A percentile compares a stretch with the other conserved stretches of the same genome.
These are phyloP conservation scores for Xanthia icteritia DNA, from an alignment of 2,888 invertebrate species.

Conservation along the genomic window DNA sequence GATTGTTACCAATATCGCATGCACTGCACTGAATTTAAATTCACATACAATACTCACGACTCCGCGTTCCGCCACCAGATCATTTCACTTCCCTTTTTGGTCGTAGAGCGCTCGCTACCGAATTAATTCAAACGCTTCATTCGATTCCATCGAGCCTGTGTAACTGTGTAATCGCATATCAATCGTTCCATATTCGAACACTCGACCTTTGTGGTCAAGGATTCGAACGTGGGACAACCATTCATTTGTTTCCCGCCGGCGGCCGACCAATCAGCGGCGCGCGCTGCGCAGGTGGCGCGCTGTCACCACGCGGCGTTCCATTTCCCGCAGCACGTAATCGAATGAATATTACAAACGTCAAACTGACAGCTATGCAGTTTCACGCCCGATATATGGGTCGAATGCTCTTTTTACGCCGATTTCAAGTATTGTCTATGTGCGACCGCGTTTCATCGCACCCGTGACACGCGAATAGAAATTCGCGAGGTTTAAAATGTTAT, in stretches of 20 bases:
- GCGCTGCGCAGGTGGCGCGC: slow-evolving; percentile 81
- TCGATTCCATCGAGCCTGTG: slow-evolving; percentile 73
- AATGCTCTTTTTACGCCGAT: slow-evolving; percentile 83
- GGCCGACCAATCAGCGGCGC: slow-evolving; percentile 74
- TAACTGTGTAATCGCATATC: slow-evolving; percentile 77
- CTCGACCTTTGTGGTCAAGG: slow-evolving; percentile 79
- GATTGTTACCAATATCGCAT: slow-evolving; percentile 84
- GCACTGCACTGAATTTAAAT: slow-evolving; percentile 82
- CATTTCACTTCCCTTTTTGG: slow-evolving; percentile 74
- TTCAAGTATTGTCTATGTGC: slow-evolving; percentile 78
- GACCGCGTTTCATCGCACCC: slow-evolving; percentile 61
- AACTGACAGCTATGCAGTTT: slow-evolving; percentile 84
- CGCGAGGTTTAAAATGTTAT: slow-evolving; percentile 73
- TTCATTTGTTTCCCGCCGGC: slow-evolving; percentile 79
- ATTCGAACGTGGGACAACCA: slow-evolving; percentile 73
- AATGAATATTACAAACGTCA: slow-evolving; percentile 90
- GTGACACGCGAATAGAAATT: slow-evolving; percentile 57
- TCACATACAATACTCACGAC: slow-evolving; percentile 71
- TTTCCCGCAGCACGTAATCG: slow-evolving; percentile 87
- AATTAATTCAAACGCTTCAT: slow-evolving; percentile 74
- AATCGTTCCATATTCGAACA: slow-evolving; percentile 82
- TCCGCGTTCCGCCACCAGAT: slow-evolving; percentile 67
- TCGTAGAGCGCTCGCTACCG: slow-evolving; percentile 73
- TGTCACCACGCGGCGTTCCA: slow-evolving; percentile 85
- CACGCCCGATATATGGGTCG: slow-evolving; percentile 83